A percentile compares a stretch with the other conserved stretches of the same genome.
These are phyloP conservation scores for Leptura quadrifasciata DNA, from an alignment of 2,888 invertebrate species.

Conservation along the genomic window DNA sequence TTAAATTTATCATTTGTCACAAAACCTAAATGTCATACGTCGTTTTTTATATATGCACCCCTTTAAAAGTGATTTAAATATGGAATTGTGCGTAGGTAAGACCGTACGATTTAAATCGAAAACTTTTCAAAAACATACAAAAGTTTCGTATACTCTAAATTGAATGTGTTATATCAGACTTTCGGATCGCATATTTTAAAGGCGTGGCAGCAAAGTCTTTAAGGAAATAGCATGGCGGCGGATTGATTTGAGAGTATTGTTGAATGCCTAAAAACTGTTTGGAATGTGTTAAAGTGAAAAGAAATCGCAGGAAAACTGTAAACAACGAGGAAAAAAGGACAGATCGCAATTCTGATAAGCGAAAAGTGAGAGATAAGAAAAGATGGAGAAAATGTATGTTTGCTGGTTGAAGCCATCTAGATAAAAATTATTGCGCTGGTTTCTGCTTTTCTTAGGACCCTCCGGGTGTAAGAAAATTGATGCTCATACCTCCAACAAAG, in stretches of 20 bases:
- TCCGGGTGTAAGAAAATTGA: constrained; percentile 26
- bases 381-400: constrained; percentile 42
- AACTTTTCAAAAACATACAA: constrained; percentile 35
- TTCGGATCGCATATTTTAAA: constrained; percentile 55
- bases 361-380: constrained; percentile 46
- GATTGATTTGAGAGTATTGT: constrained; percentile 50
- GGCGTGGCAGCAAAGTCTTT: constrained; percentile 45
- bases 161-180: constrained; percentile 56
- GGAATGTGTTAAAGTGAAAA: constrained; percentile 48
- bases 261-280: constrained; percentile 42
- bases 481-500: constrained; percentile 50
- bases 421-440: constrained; percentile 45
- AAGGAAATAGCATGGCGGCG: constrained; percentile 33
- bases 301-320: constrained; percentile 41
- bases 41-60: constrained; percentile 13
- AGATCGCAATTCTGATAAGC: constrained; percentile 45
- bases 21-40: background rate
- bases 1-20: background rate
- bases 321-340: constrained; percentile 43
- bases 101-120: constrained; percentile 25
- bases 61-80: constrained; percentile 27
- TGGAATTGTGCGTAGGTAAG: constrained; percentile 20
- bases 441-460: constrained; percentile 31
- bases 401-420: constrained; percentile 47
- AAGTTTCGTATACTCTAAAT: constrained; percentile 50